A percentile compares a stretch with the other conserved stretches of the same genome.
These are phyloP conservation scores for Apamea epomidion DNA, from an alignment of 2,888 invertebrate genomes.

Conservation along the genomic window DNA sequence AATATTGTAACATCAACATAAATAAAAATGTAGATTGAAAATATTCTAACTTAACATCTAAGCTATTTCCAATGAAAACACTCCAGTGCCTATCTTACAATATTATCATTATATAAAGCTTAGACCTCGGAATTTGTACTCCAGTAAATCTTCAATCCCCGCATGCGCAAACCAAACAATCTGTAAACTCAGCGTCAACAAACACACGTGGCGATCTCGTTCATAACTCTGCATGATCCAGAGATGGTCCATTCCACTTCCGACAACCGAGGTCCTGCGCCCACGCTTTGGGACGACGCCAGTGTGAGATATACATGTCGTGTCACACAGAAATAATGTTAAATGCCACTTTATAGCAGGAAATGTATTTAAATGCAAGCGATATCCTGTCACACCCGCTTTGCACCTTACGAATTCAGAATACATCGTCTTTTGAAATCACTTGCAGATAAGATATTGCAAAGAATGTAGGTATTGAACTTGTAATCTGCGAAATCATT, in stretches of 20 bases:
- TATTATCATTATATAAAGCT: conserved; percentile 15
- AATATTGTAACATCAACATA: neutral
- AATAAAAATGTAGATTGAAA: neutral
- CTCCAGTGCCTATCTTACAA: neutral
- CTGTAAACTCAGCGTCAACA: conserved; percentile 25
- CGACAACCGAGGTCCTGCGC: conserved; percentile 55
- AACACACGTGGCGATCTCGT: conserved; percentile 48
- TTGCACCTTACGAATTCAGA: conserved; percentile 21
- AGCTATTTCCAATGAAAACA: conserved; percentile 2
- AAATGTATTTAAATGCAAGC: conserved; percentile 57
- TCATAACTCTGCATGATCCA: conserved; percentile 28
- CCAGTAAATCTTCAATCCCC: conserved; percentile 13
- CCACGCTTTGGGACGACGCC: conserved; percentile 50
- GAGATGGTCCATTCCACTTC: conserved; percentile 47
- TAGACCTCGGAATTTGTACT: neutral
- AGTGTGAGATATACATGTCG: conserved; percentile 32
- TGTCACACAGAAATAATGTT: conserved; percentile 43
- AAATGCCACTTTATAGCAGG: conserved; percentile 48
- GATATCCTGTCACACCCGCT: conserved; percentile 34
- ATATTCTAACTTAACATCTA: neutral
- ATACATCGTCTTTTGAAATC: conserved; percentile 23
- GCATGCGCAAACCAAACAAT: conserved; percentile 1
- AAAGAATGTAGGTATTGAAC: conserved; percentile 22
- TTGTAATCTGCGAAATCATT: conserved; percentile 31
- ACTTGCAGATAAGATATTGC: conserved; percentile 25